These are phyloP conservation scores for Ranitomeya imitator DNA, from an alignment of 2,113 vertebrate genomes.

Conservation along the genomic window DNA sequence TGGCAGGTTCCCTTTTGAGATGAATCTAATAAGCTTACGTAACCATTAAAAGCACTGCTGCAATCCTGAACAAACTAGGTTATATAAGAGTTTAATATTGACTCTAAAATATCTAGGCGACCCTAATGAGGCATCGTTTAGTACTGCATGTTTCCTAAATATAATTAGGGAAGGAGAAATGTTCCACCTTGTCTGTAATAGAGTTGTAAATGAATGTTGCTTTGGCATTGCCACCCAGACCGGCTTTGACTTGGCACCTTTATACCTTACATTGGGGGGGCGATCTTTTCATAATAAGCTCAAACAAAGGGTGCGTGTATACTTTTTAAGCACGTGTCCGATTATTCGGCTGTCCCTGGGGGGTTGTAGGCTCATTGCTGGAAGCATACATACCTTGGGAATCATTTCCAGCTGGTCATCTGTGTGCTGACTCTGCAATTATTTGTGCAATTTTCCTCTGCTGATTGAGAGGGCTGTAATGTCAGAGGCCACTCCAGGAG, in stretches of 20 bases:
- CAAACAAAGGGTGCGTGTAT: no score
- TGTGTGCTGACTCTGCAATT: not conserved
- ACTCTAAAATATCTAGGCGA: not conserved
- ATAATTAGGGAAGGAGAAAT: not conserved
- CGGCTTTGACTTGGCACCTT: not conserved
- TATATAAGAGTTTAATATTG: no score
- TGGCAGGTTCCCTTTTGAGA: no score
- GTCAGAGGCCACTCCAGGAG: slow-evolving; percentile 25
- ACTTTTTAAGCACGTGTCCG: not conserved
- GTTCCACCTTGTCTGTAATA: not conserved
- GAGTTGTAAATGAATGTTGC: not conserved
- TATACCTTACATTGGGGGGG: not conserved
- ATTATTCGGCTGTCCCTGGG: not conserved
- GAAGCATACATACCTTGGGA: not conserved
- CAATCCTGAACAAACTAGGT: no score
- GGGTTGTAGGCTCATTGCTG: not conserved
- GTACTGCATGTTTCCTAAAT: not conserved
- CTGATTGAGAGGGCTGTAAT: slow-evolving; percentile 21
- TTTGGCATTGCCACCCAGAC: not conserved
- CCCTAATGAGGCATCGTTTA: not conserved
- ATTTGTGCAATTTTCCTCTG: slow-evolving; percentile 14
- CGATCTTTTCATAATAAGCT: not conserved
- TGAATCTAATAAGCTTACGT: no score
- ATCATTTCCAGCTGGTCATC: slow-evolving; percentile 29
- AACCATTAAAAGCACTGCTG: no score